Base-by-base conservation (phyloP, 2,797 vertebrate species). In the Champsocephalus gunnari region DNA sequence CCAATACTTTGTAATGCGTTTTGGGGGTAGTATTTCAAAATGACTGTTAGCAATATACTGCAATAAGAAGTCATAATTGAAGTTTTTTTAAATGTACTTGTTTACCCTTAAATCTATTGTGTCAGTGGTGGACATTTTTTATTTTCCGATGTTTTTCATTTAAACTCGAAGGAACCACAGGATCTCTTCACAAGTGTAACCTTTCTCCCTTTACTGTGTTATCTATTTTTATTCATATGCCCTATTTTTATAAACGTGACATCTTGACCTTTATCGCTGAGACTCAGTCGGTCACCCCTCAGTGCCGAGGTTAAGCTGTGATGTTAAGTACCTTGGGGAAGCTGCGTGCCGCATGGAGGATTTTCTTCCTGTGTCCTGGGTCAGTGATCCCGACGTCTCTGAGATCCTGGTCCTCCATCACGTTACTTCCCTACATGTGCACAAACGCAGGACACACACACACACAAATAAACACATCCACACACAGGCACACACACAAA, bases 381-480 rank as follows among this genome's bases (percentile, higher is more conserved):
- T 99, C 97, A 2, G 94, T 93, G 82, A 99, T 97, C 51, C 98
- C 98, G 0, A 99, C 96, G 75, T 99, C 98, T 89, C 96, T 92
- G 70, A 99, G 96, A 88, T 99, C 98, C 80, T 97, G 97, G 84
- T 99, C 98, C 82, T 99, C 98, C 98, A 99, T 98, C 89, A 99
- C 96, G 77, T 99, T 99, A 91, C 93, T 93, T 82, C 95, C 95
- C 95, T 96, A 77, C 77, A 87, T 67, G 69, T 72, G 71, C 79
- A 88, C 51, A 91, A 77, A 92, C 53, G 83, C 65, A 73, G 78
- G 81, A 62, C 65, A 86, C 78, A 82, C 72, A 86, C 78, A 82
- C 72, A 78, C 85, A 88, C 77, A 87, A 83, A 90, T 88, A 89
- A 82, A 71, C 88, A 89, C 80, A 70, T 87, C 84, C 83, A 83